Evolutionary conservation across 2,888 invertebrate species (phyloP), one percentile per base, ranked within the genome.

Genomic region (Trichogramma evanescens): DNA sequence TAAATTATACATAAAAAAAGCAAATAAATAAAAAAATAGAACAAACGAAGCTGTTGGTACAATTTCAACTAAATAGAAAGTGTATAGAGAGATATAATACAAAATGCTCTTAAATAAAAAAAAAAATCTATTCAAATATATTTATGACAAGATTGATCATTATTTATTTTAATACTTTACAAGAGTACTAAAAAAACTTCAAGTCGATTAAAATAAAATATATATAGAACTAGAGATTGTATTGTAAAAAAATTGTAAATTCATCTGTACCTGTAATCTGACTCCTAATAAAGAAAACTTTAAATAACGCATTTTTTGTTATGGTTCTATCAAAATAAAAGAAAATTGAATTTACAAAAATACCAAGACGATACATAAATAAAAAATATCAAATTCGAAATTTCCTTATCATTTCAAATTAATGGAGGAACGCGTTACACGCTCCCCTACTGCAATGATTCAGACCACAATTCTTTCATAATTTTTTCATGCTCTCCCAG

Each of bases 81-180:
- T 72, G 68, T 73, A 68, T 73, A 74, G 71, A 69, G 65, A 68
- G 66, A 69, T 71, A 67, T 74, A 72, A 69, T 72, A 70, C 68
- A 69, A 72, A 68, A 73, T 69, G 72, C 73, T 74, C 73, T 64
- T 61, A 74, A 75, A 74, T 71, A 70, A 73, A 59, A 9, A 8
- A 9, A 8, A 63, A 71, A 71, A 68, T 73, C 68, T 71, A 72
- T 71, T 71, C 67, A 69, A 69, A 68, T 70, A 71, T 68, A 71
- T 64, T 60, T 64, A 64, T 62, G 64, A 60, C 60, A 59, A 64
- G 62, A 64, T 64, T 54, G 56, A 64, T 60, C 59, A 51, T 64
- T 64, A 64, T 26, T 26, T 26, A 26, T 64, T 64, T 64, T 64
- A 64, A 62, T 64, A 64, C 60, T 64, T 62, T 56, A 44, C 56